Evolutionary conservation across 2,113 vertebrate genomes (phyloP).

Genomic region (Etheostoma spectabile): DNA sequence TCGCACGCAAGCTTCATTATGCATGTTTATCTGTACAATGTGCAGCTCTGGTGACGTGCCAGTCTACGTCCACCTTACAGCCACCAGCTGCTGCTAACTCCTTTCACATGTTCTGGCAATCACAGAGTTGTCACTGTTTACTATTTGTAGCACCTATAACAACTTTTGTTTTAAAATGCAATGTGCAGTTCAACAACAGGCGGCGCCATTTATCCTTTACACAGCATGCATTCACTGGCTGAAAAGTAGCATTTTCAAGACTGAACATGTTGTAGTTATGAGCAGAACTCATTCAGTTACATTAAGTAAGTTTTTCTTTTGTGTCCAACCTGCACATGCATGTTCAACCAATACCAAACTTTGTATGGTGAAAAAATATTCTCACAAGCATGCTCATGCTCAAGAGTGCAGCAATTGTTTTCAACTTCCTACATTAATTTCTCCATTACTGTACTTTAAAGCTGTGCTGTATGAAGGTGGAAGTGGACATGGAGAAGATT

Average conservation of each 20-base stretch:
- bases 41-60: slow-evolving; percentile 42
- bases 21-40: slow-evolving; percentile 31
- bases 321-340: background rate
- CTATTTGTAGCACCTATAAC: slow-evolving; percentile 51
- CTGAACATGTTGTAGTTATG: slow-evolving; percentile 7
- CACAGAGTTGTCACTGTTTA: slow-evolving; percentile 52
- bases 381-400: background rate
- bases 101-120: slow-evolving; percentile 68
- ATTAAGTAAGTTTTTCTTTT: background rate
- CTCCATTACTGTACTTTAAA: slow-evolving; percentile 51
- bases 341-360: background rate
- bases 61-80: slow-evolving; percentile 48
- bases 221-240: background rate
- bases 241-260: background rate
- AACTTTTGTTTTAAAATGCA: slow-evolving; percentile 44
- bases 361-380: background rate
- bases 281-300: background rate
- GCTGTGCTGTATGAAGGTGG: slow-evolving; percentile 96
- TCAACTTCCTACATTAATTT: slow-evolving; percentile 7
- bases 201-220: slow-evolving; percentile 62
- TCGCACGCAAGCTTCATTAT: slow-evolving; percentile 62
- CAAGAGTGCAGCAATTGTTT: slow-evolving; percentile 2
- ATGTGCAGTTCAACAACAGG: slow-evolving; percentile 54
- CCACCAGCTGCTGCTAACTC: slow-evolving; percentile 67
- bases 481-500: slow-evolving; percentile 99